These are phyloP conservation scores for Mungos mungo DNA, from an alignment of 2,113 vertebrate species.

Conservation along the genomic window DNA sequence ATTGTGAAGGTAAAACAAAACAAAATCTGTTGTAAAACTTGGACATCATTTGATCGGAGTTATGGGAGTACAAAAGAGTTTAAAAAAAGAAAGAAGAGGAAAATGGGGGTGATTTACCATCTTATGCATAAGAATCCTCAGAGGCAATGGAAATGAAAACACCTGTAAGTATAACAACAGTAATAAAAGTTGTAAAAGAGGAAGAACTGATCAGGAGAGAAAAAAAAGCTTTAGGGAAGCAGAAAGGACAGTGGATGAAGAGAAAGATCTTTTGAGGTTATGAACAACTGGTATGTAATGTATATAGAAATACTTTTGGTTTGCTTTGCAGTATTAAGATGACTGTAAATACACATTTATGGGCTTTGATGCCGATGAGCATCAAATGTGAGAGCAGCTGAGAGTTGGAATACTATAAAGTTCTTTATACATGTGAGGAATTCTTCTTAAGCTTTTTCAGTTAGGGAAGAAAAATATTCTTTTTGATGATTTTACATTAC, in stretches of 20 bases:
- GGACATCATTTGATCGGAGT: not conserved
- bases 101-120: not conserved
- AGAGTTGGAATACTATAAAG: not conserved
- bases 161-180: not conserved
- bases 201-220: not conserved
- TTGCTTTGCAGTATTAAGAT: not conserved
- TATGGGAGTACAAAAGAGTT: not conserved
- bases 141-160: not conserved
- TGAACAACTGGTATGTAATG: not conserved
- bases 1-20: not conserved
- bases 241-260: not conserved
- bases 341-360: not conserved
- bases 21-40: not conserved
- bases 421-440: not conserved
- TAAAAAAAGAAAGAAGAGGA: not conserved
- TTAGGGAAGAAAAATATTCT: constrained; percentile 40
- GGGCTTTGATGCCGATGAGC: not conserved
- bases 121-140: not conserved
- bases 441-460: not conserved
- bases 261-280: not conserved
- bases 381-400: not conserved
- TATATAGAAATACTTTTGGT: not conserved
- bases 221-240: not conserved
- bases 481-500: constrained; percentile 26
- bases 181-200: not conserved